Evolutionary conservation across 2,797 vertebrate genomes (phyloP).

Genomic region (Enteromius viviparus): DNA sequence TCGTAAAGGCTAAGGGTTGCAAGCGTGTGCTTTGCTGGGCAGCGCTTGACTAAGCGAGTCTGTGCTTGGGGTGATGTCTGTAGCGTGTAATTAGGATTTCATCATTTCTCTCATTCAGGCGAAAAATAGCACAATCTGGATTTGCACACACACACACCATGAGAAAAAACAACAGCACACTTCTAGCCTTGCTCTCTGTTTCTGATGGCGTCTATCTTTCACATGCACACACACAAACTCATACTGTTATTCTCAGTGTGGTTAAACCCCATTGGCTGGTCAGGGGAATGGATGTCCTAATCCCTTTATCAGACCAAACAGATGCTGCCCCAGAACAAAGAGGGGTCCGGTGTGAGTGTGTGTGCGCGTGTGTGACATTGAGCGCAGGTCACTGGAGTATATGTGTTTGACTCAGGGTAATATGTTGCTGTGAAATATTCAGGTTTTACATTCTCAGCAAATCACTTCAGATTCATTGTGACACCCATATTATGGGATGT

Average conservation of each 20-base stretch:
- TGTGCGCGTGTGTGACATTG: slow-evolving; percentile 35
- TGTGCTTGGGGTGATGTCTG: slow-evolving; percentile 79
- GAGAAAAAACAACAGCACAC: not conserved
- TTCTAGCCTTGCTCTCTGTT: slow-evolving; percentile 43
- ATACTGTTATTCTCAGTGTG: slow-evolving; percentile 21
- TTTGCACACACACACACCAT: slow-evolving; percentile 57
- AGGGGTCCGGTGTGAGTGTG: slow-evolving; percentile 41
- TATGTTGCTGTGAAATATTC: slow-evolving; percentile 65
- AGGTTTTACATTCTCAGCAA: slow-evolving; percentile 43
- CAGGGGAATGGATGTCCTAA: slow-evolving; percentile 58
- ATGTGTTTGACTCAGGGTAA: slow-evolving; percentile 61
- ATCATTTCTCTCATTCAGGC: slow-evolving; percentile 79
- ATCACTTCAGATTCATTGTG: slow-evolving; percentile 38
- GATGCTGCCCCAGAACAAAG: slow-evolving; percentile 60
- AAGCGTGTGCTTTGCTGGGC: slow-evolving; percentile 21
- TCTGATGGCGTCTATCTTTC: slow-evolving; percentile 62
- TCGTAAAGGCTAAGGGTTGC: slow-evolving; percentile 12
- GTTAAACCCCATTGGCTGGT: slow-evolving; percentile 50
- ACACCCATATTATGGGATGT: slow-evolving; percentile 59
- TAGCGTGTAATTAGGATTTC: slow-evolving; percentile 83
- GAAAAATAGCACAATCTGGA: slow-evolving; percentile 70
- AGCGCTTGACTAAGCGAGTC: slow-evolving; percentile 53
- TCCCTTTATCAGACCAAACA: slow-evolving; percentile 62
- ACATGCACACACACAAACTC: slow-evolving; percentile 7
- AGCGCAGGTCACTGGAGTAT: slow-evolving; percentile 43